phyloP scores from a whole-genome alignment of 1,140 invertebrate species.

The Ips nitidus region DNA sequence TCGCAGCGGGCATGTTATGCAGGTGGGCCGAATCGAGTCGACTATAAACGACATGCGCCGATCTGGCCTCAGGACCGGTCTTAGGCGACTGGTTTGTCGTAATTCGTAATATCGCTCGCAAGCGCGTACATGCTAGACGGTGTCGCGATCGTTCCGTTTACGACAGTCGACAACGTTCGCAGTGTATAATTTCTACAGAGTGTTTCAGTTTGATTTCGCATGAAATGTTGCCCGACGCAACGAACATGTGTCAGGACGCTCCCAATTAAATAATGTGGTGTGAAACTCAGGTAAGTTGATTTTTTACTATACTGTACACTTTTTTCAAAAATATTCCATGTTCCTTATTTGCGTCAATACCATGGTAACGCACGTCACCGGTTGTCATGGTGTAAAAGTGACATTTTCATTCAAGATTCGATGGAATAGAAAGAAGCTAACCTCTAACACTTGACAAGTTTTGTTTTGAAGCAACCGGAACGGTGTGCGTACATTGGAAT shows the following conservation, averaged over 20 bases:
- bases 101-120: conserved; percentile 44
- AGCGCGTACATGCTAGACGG: conserved; percentile 28
- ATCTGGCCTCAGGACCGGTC: conserved; percentile 46
- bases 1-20: conserved; percentile 48
- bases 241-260: conserved; percentile 45
- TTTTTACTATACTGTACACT: not conserved
- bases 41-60: conserved; percentile 24
- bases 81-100: conserved; percentile 40
- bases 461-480: conserved; percentile 54
- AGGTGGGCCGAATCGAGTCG: conserved; percentile 50
- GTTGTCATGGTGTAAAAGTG: conserved; percentile 12
- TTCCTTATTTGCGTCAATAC: too few relatives aligned
- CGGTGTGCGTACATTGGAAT: conserved; percentile 51
- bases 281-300: conserved; percentile 51
- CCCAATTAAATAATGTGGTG: conserved; percentile 53
- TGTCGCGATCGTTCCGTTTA: conserved; percentile 33
- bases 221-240: conserved; percentile 52
- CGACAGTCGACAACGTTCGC: conserved; percentile 21
- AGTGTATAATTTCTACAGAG: not conserved
- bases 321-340: not conserved
- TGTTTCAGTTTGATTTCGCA: conserved; percentile 16
- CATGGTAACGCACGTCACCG: not conserved
- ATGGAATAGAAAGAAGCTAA: conserved; percentile 45
- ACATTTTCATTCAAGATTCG: conserved; percentile 46
- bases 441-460: conserved; percentile 45